Evolutionary conservation across 2,113 vertebrate species (phyloP).

Genomic region (Etheostoma cragini): DNA sequence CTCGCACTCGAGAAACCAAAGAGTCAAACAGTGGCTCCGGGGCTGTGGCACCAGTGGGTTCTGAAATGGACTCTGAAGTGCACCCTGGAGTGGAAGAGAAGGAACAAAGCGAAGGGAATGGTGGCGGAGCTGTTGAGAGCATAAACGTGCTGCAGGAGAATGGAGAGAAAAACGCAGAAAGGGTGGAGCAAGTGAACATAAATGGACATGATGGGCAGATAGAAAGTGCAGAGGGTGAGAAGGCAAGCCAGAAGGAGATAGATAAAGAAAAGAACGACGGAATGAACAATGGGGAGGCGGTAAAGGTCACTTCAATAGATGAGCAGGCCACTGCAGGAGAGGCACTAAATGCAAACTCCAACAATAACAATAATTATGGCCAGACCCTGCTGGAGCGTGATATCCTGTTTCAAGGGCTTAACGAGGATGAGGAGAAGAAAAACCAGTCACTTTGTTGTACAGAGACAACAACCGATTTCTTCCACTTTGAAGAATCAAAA

Average conservation of each 20-base stretch:
- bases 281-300: conserved; percentile 40
- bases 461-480: conserved; percentile 29
- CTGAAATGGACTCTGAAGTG: conserved; percentile 59
- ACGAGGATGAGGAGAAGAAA: conserved; percentile 26
- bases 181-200: conserved; percentile 44
- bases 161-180: conserved; percentile 28
- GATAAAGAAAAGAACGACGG: conserved; percentile 48
- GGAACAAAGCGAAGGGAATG: conserved; percentile 49
- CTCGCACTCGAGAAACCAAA: conserved; percentile 35
- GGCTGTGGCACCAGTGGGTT: conserved; percentile 30
- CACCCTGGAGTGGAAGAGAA: conserved; percentile 50
- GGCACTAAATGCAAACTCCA: conserved; percentile 75
- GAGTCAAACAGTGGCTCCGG: conserved; percentile 52
- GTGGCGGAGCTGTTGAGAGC: conserved; percentile 28
- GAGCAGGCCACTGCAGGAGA: conserved; percentile 36
- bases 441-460: conserved; percentile 20
- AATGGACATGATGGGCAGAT: conserved; percentile 51
- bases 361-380: conserved; percentile 87
- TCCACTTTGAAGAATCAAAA: conserved; percentile 41
- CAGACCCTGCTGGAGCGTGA: conserved; percentile 36
- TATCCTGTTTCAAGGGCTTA: conserved; percentile 28
- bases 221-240: conserved; percentile 64
- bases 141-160: conserved; percentile 40
- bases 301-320: conserved; percentile 78
- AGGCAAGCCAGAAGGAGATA: conserved; percentile 62